phyloP scores from a whole-genome alignment of 2,113 vertebrate species.

The Spilogale gracilis region DNA sequence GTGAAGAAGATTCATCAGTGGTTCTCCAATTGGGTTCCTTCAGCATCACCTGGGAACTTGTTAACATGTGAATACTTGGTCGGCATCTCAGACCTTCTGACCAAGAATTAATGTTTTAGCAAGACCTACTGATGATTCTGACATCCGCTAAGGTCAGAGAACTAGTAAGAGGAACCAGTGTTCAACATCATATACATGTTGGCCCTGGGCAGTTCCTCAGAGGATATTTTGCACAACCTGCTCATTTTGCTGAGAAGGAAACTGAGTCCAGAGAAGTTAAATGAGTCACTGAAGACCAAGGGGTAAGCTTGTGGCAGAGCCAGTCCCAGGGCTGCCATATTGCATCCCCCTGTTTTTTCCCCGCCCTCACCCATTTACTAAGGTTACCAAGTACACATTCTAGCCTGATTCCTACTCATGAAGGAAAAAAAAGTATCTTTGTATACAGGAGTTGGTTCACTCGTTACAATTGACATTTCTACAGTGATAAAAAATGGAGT shows the following conservation, averaged over 20 bases:
- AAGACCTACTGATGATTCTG: background rate
- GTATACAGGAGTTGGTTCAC: background rate
- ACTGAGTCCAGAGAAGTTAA: background rate
- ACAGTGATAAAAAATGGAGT: background rate
- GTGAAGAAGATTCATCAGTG: background rate
- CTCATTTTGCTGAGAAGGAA: background rate
- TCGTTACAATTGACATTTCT: constrained; percentile 19
- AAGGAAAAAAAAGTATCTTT: background rate
- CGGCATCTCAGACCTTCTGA: background rate
- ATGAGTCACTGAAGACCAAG: background rate
- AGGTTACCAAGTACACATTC: background rate
- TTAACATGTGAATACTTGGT: background rate
- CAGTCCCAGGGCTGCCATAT: background rate
- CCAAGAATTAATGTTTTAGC: background rate
- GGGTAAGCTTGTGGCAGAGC: background rate
- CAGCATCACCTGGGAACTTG: background rate
- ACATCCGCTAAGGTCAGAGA: background rate
- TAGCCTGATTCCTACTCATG: background rate
- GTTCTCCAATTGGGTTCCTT: background rate
- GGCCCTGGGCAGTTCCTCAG: background rate
- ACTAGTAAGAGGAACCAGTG: background rate
- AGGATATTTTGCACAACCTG: background rate
- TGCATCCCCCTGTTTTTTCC: background rate
- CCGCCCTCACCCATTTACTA: background rate
- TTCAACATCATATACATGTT: constrained; percentile 23